Evolutionary conservation across 2,113 vertebrate genomes (phyloP).

Genomic region (Toxotes jaculatrix): DNA sequence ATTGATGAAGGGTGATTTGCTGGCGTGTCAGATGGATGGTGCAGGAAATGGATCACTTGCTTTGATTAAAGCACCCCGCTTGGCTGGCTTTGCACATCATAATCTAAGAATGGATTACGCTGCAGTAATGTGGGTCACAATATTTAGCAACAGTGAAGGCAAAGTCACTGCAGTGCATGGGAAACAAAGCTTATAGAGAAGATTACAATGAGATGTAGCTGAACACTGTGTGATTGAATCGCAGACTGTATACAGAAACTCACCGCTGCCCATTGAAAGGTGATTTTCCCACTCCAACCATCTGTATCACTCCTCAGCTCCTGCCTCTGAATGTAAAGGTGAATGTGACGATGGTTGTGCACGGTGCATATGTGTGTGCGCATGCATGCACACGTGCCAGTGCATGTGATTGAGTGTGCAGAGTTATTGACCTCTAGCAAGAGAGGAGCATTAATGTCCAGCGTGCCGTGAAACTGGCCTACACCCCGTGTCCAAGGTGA

Average conservation of each 20-base stretch:
- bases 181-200: slow-evolving; percentile 20
- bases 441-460: slow-evolving; percentile 77
- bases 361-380: slow-evolving; percentile 14
- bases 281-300: slow-evolving; percentile 59
- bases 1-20: slow-evolving; percentile 70
- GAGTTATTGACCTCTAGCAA: slow-evolving; percentile 76
- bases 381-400: slow-evolving; percentile 19
- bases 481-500: slow-evolving; percentile 79
- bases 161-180: slow-evolving; percentile 36
- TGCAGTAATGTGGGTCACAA: slow-evolving; percentile 80
- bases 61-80: slow-evolving; percentile 80
- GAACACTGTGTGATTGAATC: slow-evolving; percentile 51
- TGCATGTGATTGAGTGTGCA: slow-evolving; percentile 64
- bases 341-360: slow-evolving; percentile 26
- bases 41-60: slow-evolving; percentile 78
- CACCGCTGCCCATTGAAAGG: slow-evolving; percentile 47
- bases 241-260: slow-evolving; percentile 48
- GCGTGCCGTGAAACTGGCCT: slow-evolving; percentile 76
- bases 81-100: slow-evolving; percentile 78
- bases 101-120: slow-evolving; percentile 80
- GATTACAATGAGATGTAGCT: slow-evolving; percentile 39
- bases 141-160: slow-evolving; percentile 71
- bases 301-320: slow-evolving; percentile 26
- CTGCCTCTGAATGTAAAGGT: slow-evolving; percentile 48
- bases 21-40: slow-evolving; percentile 71